phyloP scores from a whole-genome alignment of 2,888 invertebrate species.

The Geotrupes spiniger region DNA sequence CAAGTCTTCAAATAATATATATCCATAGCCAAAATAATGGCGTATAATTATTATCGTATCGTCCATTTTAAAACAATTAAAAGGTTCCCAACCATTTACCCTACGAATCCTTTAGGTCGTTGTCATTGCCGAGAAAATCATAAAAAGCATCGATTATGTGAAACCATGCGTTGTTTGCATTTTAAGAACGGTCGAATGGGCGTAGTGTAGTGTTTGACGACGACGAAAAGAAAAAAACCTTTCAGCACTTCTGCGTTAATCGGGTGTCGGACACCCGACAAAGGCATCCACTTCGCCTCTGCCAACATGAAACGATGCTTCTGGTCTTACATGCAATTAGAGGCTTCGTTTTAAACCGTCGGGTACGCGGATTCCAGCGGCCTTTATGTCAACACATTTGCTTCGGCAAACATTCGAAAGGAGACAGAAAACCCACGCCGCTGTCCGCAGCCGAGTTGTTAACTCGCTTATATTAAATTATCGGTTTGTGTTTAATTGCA shows the following conservation, averaged over 20 bases:
- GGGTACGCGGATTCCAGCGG: conserved; percentile 24
- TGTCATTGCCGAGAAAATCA: conserved; percentile 15
- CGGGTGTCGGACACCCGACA: conserved; percentile 31
- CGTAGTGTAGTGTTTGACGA: conserved; percentile 24
- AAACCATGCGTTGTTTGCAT: background rate
- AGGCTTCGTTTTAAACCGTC: conserved; percentile 26
- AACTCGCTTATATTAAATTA: too few relatives aligned
- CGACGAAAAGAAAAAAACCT: conserved; percentile 28
- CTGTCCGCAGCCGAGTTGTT: too few relatives aligned
- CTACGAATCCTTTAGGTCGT: too few relatives aligned
- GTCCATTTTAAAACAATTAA: too few relatives aligned
- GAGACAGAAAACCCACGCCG: too few relatives aligned
- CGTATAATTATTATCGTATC: too few relatives aligned
- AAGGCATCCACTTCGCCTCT: conserved; percentile 31
- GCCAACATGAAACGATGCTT: conserved; percentile 30
- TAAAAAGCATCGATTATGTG: too few relatives aligned
- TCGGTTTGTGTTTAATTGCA: too few relatives aligned
- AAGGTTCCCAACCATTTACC: too few relatives aligned
- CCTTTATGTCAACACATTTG: conserved; percentile 11
- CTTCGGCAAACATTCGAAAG: background rate
- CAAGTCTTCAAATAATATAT: too few relatives aligned
- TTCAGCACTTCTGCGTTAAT: conserved; percentile 35
- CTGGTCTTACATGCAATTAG: conserved; percentile 38
- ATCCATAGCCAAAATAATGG: too few relatives aligned
- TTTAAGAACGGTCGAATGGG: background rate